Evolutionary conservation across 2,797 vertebrate species (phyloP), one percentile per base, ranked within the genome.

Genomic region (Pempheris klunzingeri): DNA sequence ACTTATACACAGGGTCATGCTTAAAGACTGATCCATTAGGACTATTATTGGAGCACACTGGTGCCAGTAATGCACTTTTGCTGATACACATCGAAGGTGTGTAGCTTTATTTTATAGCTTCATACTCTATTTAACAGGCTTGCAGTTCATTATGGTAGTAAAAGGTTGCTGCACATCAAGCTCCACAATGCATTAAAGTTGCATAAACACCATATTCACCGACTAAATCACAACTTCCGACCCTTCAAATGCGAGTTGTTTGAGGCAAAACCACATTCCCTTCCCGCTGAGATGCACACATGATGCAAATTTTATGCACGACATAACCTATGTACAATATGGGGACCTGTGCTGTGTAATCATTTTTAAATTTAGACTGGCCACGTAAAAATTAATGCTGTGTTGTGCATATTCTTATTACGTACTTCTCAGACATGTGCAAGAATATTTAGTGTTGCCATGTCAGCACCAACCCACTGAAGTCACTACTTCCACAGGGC

Each of bases 231-330:
- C 62, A 65, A 44, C 69, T 72, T 66, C 53, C 52, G 24, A 22
- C 5, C 34, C 22, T 77, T 10, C 14, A 62, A 28, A 66, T 49
- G 58, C 62, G 28, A 6, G n/a, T 20, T 34, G 61, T 82, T 77
- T 17, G 2, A 75, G 63, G 61, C 41, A 54, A 66, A 70, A 47
- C 15, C 32, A 38, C 57, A 18, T 71, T 63, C n/a, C n/a, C 20
- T 22, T 64, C 57, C 47, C 0, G 9, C 86, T 52, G 24, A 73
- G 52, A 52, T 47, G 24, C 34, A 69, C 24, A 47, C 46, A 26
- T 20, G 47, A 67, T 85, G 60, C 63, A 88, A 71, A 68, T 85
- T 73, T 81, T 84, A 83, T 87, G 72, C 70, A 79, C 22, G 17
- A 18, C 20, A n/a, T 44, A n/a, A 75, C 57, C 28, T 46, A 43